These are phyloP conservation scores for Periophthalmus modestus DNA, from an alignment of 2,113 vertebrate genomes.

Conservation along the genomic window DNA sequence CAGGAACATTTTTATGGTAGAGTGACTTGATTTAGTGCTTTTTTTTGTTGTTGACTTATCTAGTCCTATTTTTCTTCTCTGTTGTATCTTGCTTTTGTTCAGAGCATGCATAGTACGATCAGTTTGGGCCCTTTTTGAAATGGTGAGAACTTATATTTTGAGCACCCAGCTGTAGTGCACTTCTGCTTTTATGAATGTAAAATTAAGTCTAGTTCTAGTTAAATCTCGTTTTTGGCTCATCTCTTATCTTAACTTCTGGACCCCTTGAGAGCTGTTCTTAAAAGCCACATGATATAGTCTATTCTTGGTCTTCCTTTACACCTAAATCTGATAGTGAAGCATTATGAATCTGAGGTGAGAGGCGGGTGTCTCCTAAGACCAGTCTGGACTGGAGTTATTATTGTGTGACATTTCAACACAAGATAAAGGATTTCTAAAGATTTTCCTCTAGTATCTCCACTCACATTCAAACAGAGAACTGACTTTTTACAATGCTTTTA, in stretches of 20 bases:
- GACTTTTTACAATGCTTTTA: not conserved
- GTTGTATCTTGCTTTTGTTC: not conserved
- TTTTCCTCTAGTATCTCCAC: not conserved
- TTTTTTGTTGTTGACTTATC: not conserved
- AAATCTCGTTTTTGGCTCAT: slow-evolving; percentile 35
- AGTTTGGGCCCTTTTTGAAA: not conserved
- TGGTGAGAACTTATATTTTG: not conserved
- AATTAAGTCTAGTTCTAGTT: not conserved
- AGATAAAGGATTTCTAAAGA: slow-evolving; percentile 12
- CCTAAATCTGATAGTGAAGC: slow-evolving; percentile 14
- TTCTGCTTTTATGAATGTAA: not conserved
- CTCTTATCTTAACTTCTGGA: slow-evolving; percentile 17
- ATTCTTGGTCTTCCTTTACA: slow-evolving; percentile 34
- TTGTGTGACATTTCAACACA: slow-evolving; percentile 53
- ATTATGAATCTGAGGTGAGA: slow-evolving; percentile 32
- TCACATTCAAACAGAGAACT: slow-evolving; percentile 13
- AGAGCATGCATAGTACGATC: not conserved
- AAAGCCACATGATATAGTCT: slow-evolving; percentile 22
- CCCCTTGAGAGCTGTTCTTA: slow-evolving; percentile 17
- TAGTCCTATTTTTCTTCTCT: not conserved
- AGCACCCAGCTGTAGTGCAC: not conserved
- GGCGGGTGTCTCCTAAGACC: slow-evolving; percentile 20
- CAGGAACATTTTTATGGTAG: not conserved
- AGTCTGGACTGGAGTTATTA: slow-evolving; percentile 22
- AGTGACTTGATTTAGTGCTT: not conserved